A percentile compares a stretch with the other conserved stretches of the same genome.
phyloP scores from a whole-genome alignment of 2,113 vertebrate species.

The Cheirogaleus medius region DNA sequence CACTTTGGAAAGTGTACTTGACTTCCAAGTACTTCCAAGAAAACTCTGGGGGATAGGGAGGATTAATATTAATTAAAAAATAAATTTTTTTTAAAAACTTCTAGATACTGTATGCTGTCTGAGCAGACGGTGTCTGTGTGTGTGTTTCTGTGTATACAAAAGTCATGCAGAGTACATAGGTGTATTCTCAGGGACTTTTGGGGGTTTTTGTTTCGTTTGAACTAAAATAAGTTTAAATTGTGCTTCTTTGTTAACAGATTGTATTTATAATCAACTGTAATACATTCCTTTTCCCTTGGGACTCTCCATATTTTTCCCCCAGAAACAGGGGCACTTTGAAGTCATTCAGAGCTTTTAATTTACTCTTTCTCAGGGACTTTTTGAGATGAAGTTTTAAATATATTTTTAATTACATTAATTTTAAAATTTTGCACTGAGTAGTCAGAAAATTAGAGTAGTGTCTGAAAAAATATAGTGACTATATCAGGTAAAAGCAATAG shows the following conservation, averaged over 20 bases:
- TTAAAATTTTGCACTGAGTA: neutral
- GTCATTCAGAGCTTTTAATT: conserved; percentile 65
- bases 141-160: neutral
- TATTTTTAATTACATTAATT: conserved; percentile 7
- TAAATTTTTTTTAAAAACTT: neutral
- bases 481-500: neutral
- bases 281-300: conserved; percentile 62
- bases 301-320: conserved; percentile 74
- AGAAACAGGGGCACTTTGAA: conserved; percentile 76
- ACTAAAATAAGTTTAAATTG: neutral
- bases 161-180: neutral
- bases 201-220: neutral
- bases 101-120: neutral
- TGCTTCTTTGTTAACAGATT: neutral
- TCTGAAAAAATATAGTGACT: neutral
- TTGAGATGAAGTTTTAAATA: neutral
- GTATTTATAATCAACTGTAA: neutral
- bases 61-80: neutral
- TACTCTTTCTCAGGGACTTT: conserved; percentile 55
- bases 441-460: neutral
- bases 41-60: neutral
- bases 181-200: neutral
- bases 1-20: too few relatives aligned
- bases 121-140: neutral
- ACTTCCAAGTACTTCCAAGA: neutral